These are phyloP conservation scores for Hiodon tergisus DNA, from an alignment of 2,113 vertebrate species.

Conservation along the genomic window DNA sequence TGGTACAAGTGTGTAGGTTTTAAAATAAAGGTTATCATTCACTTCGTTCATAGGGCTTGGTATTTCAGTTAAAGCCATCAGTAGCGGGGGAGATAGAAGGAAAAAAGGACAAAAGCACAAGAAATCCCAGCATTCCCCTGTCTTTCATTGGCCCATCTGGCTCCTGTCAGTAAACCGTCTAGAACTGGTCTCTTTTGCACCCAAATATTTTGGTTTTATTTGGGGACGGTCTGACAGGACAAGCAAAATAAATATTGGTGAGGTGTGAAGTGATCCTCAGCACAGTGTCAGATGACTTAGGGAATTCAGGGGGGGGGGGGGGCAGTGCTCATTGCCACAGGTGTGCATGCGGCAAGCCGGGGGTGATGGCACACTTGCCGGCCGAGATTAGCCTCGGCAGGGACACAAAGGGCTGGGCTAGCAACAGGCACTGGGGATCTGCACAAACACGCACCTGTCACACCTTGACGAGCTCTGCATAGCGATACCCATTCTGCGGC, in stretches of 20 bases:
- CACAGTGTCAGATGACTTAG: constrained; percentile 48
- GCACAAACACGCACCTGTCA: constrained; percentile 56
- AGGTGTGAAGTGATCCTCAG: constrained; percentile 64
- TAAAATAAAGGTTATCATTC: too few relatives aligned
- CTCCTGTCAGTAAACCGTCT: constrained; percentile 25
- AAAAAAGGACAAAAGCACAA: constrained; percentile 16
- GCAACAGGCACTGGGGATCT: constrained; percentile 52
- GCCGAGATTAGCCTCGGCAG: constrained; percentile 38
- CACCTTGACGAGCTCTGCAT: constrained; percentile 31
- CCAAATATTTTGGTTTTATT: constrained; percentile 55
- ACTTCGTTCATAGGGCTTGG: too few relatives aligned
- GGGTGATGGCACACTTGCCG: constrained; percentile 33
- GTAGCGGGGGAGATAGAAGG: constrained; percentile 37
- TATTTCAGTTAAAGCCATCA: constrained; percentile 22
- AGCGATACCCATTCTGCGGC: background rate
- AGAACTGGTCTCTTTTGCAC: constrained; percentile 43
- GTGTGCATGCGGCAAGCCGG: background rate
- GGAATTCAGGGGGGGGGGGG: constrained; percentile 14
- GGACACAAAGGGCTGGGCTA: constrained; percentile 37
- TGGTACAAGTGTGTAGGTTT: too few relatives aligned
- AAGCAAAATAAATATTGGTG: constrained; percentile 69
- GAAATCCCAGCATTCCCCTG: constrained; percentile 30
- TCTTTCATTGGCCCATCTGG: constrained; percentile 34
- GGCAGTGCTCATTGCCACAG: background rate
- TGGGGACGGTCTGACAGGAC: constrained; percentile 57